Conservation (phyloP, 1,140 invertebrate genomes). For the Babylonia areolata region DNA sequence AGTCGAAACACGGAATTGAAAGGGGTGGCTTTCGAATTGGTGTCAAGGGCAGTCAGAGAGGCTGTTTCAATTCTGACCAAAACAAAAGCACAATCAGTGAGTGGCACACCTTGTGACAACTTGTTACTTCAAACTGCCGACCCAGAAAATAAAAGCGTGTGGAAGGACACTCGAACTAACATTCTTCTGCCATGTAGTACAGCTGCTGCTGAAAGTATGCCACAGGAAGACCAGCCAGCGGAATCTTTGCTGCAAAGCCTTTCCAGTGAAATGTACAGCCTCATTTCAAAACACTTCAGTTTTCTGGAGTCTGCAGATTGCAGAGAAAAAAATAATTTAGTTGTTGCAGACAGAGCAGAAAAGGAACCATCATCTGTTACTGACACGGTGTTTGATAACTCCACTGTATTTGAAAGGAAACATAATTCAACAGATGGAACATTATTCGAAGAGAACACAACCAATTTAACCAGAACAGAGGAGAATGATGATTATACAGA, state of each 20-base stretch:
- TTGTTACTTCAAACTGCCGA: too few relatives aligned
- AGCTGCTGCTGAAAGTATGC: not conserved
- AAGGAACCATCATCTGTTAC: not conserved
- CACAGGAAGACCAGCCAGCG: not conserved
- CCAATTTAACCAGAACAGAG: too few relatives aligned
- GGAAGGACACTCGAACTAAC: not conserved
- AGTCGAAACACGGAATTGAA: not conserved
- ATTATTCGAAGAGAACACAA: too few relatives aligned
- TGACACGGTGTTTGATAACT: too few relatives aligned
- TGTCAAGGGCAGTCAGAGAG: not conserved
- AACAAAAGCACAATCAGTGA: not conserved
- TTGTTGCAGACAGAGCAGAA: not conserved
- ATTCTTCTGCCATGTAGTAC: too few relatives aligned
- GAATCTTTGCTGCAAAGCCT: not conserved
- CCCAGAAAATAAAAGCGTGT: not conserved
- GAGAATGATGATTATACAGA: not conserved
- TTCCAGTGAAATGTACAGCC: not conserved
- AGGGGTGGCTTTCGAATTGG: constrained; percentile 1
- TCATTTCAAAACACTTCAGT: constrained; percentile 5
- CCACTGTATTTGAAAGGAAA: not conserved
- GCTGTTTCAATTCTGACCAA: not conserved
- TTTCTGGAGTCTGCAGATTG: not conserved
- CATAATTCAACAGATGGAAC: not conserved
- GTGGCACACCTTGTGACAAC: not conserved
- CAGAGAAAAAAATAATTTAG: not conserved